phyloP scores from a whole-genome alignment of 2,888 invertebrate genomes.

The Amphipoea lucens region DNA sequence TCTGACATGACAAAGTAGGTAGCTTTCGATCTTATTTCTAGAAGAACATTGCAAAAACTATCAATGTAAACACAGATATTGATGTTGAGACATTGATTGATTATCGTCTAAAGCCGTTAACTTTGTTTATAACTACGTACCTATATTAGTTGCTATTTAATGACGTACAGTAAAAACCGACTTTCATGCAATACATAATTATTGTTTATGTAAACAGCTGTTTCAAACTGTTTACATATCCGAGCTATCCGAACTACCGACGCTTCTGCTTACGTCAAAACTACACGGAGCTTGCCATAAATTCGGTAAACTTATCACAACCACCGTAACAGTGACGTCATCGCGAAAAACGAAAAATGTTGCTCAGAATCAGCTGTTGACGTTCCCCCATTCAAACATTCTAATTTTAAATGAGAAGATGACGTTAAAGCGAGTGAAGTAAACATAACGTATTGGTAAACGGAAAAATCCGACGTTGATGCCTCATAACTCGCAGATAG shows the following conservation, averaged over 20 bases:
- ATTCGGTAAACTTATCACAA: constrained; percentile 32
- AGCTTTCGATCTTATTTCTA: constrained; percentile 24
- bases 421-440: constrained; percentile 53
- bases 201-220: constrained; percentile 39
- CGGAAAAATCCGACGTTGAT: constrained; percentile 59
- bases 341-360: constrained; percentile 45
- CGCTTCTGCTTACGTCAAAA: constrained; percentile 52
- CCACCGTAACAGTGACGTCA: constrained; percentile 47
- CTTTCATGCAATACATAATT: constrained; percentile 15
- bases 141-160: constrained; percentile 21
- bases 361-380: constrained; percentile 54
- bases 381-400: constrained; percentile 61
- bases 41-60: constrained; percentile 28
- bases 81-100: constrained; percentile 49
- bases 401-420: constrained; percentile 59
- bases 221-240: constrained; percentile 47
- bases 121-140: constrained; percentile 38
- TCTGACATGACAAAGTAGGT: constrained; percentile 15
- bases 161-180: constrained; percentile 32
- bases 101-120: constrained; percentile 29
- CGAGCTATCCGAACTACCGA: constrained; percentile 18
- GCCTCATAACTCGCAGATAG: constrained; percentile 37
- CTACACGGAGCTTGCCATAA: constrained; percentile 36
- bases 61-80: constrained; percentile 45
- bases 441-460: constrained; percentile 61